Evolutionary conservation across 2,113 vertebrate genomes (phyloP).

Genomic region (Fregetta grallaria): DNA sequence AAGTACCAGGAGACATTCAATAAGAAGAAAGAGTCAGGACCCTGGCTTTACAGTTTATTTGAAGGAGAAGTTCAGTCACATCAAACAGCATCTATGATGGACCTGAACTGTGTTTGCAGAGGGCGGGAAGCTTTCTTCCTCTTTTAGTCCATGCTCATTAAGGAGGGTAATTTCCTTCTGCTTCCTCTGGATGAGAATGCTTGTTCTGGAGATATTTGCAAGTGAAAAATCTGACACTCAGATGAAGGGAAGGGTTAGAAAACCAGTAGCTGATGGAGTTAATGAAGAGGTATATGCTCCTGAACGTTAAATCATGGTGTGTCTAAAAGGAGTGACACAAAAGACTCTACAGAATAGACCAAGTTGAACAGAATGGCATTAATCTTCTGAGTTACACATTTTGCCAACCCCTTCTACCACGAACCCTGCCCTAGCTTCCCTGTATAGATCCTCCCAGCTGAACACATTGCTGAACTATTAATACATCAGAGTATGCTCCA

Average conservation of each 20-base stretch:
- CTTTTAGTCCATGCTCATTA: not conserved
- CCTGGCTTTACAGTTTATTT: not conserved
- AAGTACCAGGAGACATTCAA: not conserved
- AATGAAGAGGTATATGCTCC: not conserved
- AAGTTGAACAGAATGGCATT: not conserved
- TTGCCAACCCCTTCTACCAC: not conserved
- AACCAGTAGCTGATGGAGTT: constrained; percentile 45
- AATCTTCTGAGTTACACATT: not conserved
- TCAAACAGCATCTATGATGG: not conserved
- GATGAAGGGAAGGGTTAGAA: constrained; percentile 33
- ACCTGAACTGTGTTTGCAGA: not conserved
- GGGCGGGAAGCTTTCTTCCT: not conserved
- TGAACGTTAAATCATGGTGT: not conserved
- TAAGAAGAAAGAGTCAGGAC: not conserved
- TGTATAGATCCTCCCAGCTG: not conserved
- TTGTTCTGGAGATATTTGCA: constrained; percentile 1
- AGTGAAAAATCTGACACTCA: constrained; percentile 44
- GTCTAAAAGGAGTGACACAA: not conserved
- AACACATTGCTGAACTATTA: not conserved
- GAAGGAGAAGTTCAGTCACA: constrained; percentile 18
- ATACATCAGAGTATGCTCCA: not conserved
- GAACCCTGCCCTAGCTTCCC: not conserved
- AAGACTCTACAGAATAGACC: not conserved
- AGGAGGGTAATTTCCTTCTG: constrained; percentile 28
- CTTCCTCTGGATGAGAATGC: constrained; percentile 2